Evolutionary conservation across 2,113 vertebrate species (phyloP), one percentile per base, ranked within the genome.

Genomic region (Benitochromis conjunctus): DNA sequence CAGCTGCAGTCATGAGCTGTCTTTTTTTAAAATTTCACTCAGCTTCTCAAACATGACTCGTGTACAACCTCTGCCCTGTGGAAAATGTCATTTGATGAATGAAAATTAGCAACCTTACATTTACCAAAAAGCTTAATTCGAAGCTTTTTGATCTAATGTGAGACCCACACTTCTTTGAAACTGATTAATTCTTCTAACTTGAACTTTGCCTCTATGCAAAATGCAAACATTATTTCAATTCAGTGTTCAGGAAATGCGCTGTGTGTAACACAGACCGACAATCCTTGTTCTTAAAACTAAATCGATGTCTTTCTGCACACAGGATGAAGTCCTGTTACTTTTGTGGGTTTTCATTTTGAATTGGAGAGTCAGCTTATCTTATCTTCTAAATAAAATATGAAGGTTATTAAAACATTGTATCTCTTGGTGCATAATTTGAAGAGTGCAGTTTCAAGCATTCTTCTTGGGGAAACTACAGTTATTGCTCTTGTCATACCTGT

Each of bases 401-500:
- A 46, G 26, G 6, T 66, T 74, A 83, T 81, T 84, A 36, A 76
- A 77, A 89, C 4, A 81, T 86, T 80, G 9, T 62, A 62, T 41
- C 9, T 85, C 77, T 55, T 80, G 88, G 60, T 78, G 86, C 74
- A 43, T 18, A 66, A 18, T 69, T 92, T 26, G 58, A 69, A 54
- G 36, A n/a, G 48, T 34, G 41, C 4, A 36, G 51, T 86, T 53
- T 85, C 1, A 79, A 76, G 87, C 81, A 58, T 86, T 74, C 53
- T 79, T 89, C 81, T 36, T 10, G 86, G 24, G 21, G 82, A 83
- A 89, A 62, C 83, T 83, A 48, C 89, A 80, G 78, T n/a, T 85
- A 89, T 85, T 87, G 84, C 89, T 92, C 91, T 83, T 94, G 94
- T 94, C 93, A 89, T 57, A 93, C 91, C 93, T 92, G 91, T 92